These are phyloP conservation scores for Prionailurus bengalensis DNA, from an alignment of 2,113 vertebrate species.

Conservation along the genomic window DNA sequence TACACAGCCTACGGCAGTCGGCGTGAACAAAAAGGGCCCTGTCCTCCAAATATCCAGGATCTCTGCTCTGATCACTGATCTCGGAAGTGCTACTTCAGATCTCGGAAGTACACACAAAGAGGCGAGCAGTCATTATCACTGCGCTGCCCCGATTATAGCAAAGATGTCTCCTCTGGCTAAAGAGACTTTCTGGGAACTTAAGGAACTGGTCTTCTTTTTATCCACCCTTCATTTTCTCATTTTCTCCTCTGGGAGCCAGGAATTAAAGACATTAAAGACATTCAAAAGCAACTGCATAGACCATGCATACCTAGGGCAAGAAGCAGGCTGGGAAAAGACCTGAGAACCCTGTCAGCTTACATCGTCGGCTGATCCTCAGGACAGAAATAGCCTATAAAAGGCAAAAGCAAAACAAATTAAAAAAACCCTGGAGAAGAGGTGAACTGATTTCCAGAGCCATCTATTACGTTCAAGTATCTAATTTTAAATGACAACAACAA, in stretches of 20 bases:
- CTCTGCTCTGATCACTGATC: neutral
- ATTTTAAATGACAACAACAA: neutral
- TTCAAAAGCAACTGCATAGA: neutral
- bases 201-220: neutral
- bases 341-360: neutral
- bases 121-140: neutral
- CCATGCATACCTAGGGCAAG: no score
- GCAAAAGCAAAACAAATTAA: neutral
- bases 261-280: neutral
- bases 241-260: neutral
- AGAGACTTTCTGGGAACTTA: neutral
- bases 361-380: neutral
- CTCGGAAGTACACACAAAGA: neutral
- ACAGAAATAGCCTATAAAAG: neutral
- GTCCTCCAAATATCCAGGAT: neutral
- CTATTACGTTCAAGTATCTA: neutral
- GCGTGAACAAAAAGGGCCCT: neutral
- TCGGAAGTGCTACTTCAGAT: neutral
- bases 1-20: neutral
- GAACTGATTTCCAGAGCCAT: neutral
- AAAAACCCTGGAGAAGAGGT: neutral
- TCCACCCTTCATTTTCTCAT: neutral
- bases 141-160: accelerated
- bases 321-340: neutral
- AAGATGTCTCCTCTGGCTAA: neutral